These are phyloP conservation scores for Mormyrops attenuatus DNA, from an alignment of 2,797 vertebrate species.

Conservation along the genomic window DNA sequence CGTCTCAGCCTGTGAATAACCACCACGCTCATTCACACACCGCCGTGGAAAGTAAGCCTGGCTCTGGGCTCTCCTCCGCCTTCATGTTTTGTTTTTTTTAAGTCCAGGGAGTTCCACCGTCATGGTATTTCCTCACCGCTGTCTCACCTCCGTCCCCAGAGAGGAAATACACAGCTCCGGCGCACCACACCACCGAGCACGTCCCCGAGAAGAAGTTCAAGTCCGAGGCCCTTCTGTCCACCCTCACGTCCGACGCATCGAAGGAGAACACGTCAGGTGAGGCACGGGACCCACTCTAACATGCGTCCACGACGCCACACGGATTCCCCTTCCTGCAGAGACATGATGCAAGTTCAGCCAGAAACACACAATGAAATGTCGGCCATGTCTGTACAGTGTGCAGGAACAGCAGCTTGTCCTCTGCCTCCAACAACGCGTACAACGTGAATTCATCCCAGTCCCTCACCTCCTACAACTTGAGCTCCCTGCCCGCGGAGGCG, in stretches of 20 bases:
- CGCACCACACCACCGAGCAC: slow-evolving; percentile 88
- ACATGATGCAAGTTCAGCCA: neutral
- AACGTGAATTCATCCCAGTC: slow-evolving; percentile 87
- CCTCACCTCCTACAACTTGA: slow-evolving; percentile 87
- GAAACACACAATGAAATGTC: neutral
- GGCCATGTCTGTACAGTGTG: slow-evolving; percentile 65
- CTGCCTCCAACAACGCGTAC: slow-evolving; percentile 83
- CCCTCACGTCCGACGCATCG: slow-evolving; percentile 89
- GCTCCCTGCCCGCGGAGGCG: slow-evolving; percentile 81
- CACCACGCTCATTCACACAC: slow-evolving; percentile 92
- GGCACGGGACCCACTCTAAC: neutral
- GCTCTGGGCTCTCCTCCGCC: neutral
- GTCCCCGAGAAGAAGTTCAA: slow-evolving; percentile 98
- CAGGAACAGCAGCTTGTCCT: slow-evolving; percentile 84
- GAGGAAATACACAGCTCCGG: slow-evolving; percentile 85
- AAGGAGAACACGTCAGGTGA: slow-evolving; percentile 93
- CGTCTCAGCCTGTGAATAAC: slow-evolving; percentile 95
- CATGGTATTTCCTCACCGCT: neutral
- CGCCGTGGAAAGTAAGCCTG: slow-evolving; percentile 81
- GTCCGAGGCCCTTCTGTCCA: slow-evolving; percentile 95
- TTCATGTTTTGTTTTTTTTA: neutral
- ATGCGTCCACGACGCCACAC: neutral
- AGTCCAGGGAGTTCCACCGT: neutral
- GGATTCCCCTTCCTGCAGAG: neutral
- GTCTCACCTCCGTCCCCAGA: slow-evolving; percentile 57